Conservation (phyloP, 2,797 vertebrate genomes). For the Acipenser oxyrinchus region DNA sequence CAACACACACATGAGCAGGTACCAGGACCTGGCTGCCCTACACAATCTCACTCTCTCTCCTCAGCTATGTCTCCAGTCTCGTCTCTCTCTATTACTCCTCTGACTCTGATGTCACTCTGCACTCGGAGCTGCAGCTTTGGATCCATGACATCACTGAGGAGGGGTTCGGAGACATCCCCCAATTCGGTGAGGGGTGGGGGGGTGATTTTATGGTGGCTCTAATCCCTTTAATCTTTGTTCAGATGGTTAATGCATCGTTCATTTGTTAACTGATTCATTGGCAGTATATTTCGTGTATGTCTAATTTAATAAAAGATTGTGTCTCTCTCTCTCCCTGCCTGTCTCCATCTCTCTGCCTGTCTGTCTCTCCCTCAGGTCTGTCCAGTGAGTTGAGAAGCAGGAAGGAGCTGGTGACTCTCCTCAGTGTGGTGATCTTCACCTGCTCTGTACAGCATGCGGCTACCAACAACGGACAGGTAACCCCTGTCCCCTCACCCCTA, state of each 20-base stretch:
- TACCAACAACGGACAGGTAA: slow-evolving; percentile 66
- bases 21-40: too few species aligned
- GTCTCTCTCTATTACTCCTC: slow-evolving; percentile 45
- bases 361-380: slow-evolving; percentile 39
- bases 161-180: slow-evolving; percentile 46
- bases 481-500: too few species aligned
- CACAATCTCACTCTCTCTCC: not conserved
- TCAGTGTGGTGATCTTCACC: slow-evolving; percentile 52
- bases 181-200: slow-evolving; percentile 39
- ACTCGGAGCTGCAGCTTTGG: slow-evolving; percentile 58
- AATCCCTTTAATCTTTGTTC: too few species aligned
- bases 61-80: slow-evolving; percentile 50
- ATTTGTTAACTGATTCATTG: too few species aligned
- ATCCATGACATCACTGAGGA: slow-evolving; percentile 47
- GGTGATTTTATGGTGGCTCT: too few species aligned
- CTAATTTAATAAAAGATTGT: too few species aligned
- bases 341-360: not conserved
- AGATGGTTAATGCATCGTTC: too few species aligned
- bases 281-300: too few species aligned
- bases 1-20: too few species aligned
- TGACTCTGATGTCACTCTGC: slow-evolving; percentile 46
- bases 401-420: slow-evolving; percentile 49
- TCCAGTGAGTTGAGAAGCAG: slow-evolving; percentile 36
- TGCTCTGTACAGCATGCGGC: slow-evolving; percentile 58
- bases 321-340: too few species aligned